Base-by-base conservation (phyloP, 2,797 vertebrate species). In the Chlorospingus flavigularis region DNA sequence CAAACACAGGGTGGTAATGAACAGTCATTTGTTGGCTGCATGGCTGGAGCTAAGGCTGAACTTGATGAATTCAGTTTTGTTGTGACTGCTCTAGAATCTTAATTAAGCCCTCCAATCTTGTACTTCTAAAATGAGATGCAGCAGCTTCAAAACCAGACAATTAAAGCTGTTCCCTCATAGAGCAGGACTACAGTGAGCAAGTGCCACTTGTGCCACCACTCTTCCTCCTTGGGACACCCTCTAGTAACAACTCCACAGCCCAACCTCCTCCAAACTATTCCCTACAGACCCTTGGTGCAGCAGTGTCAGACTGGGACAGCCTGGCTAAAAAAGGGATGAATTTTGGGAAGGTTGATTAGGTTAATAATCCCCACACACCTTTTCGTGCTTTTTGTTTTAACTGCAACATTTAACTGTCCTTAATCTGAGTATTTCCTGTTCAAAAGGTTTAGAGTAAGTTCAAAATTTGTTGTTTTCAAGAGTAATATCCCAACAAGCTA, bases 41-140 rank as follows among this genome's bases (percentile, higher is more conserved):
- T 2, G 57, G 63, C 39, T 74, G 75, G 33, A 71, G 11, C 50
- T 18, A 70, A 60, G 10, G 2, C 39, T 53, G 25, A 10, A 0
- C 47, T 42, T 9, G 30, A 45, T 72, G 65, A 78, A 58, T 81
- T 91, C 9, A 43, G 42, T 67, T 65, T 72, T 48, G 48, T 43
- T 72, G 31, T 19, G 54, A 65, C 62, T 67, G 25, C 26, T 76
- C 39, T 10, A 55, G 53, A 66, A 57, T 54, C 39, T 51, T 47
- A 94, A 81, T 30, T 14, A 73, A 90, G 33, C 25, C 65, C 26
- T 91, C 35, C 37, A 88, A 86, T n/a, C 45, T 78, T 17, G 20
- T 7, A 7, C 51, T 86, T 75, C 63, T 82, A n/a, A 63, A 67
- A 42, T 6, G n/a, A 88, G 61, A 79, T 42, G n/a, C 8, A 24